These are phyloP conservation scores for Meleagris gallopavo DNA, from an alignment of 2,113 vertebrate genomes.

Conservation along the genomic window DNA sequence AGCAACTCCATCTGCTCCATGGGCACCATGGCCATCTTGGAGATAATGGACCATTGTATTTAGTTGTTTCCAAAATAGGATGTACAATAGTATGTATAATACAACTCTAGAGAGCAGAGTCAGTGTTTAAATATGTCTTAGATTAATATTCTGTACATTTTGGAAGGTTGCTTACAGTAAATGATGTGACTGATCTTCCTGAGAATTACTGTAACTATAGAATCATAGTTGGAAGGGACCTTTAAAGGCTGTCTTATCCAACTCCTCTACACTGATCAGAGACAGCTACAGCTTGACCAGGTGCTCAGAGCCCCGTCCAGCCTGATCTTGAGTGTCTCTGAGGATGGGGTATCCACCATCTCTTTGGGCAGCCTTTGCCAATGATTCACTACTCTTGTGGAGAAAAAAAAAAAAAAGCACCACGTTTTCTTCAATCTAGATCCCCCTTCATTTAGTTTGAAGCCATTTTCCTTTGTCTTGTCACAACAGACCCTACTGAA, in stretches of 20 bases:
- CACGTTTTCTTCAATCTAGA: too few relatives aligned
- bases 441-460: too few relatives aligned
- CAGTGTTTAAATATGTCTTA: neutral
- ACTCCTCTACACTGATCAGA: neutral
- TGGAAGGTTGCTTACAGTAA: conserved; percentile 13
- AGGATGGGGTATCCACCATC: neutral
- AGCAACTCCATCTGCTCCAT: neutral
- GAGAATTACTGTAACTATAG: conserved; percentile 6
- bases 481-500: too few relatives aligned
- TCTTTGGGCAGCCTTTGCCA: too few relatives aligned
- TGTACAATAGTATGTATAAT: conserved; percentile 47
- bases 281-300: neutral
- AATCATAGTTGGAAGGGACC: neutral
- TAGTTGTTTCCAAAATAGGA: conserved; percentile 44
- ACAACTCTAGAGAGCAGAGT: neutral
- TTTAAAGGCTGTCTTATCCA: neutral
- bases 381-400: too few relatives aligned
- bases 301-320: neutral
- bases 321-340: neutral
- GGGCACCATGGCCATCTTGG: neutral
- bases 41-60: conserved; percentile 60
- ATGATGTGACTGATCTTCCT: neutral
- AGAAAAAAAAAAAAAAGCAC: too few relatives aligned
- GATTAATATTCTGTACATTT: conserved; percentile 33
- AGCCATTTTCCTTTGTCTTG: too few relatives aligned